Conservation (phyloP, 2,888 invertebrate species). For the Habroteleia sp. region DNA sequence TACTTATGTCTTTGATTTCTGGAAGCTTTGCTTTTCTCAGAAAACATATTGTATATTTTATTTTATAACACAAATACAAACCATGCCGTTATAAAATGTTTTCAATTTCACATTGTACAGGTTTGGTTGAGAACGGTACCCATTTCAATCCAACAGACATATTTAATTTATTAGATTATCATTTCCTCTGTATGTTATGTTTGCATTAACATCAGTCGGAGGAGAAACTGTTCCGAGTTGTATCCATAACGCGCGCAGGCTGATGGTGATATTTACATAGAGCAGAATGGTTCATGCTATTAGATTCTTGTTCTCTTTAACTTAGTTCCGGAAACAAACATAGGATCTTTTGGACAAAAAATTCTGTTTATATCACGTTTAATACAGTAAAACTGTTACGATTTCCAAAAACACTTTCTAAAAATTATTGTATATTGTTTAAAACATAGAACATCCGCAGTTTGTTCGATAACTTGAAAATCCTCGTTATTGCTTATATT, state of each 20-base stretch:
- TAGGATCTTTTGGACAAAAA: slow-evolving; percentile 30
- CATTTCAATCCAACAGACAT: not conserved
- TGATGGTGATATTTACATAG: slow-evolving; percentile 46
- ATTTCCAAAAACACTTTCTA: no score
- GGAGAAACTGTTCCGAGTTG: slow-evolving; percentile 23
- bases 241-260: slow-evolving; percentile 35
- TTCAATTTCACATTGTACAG: no score
- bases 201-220: slow-evolving; percentile 42
- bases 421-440: no score
- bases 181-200: slow-evolving; percentile 38
- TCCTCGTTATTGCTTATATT: no score
- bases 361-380: slow-evolving; percentile 37
- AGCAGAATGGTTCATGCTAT: slow-evolving; percentile 33
- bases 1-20: no score
- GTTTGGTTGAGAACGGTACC: not conserved
- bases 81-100: no score
- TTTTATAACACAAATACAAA: no score
- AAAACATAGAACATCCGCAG: no score
- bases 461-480: no score
- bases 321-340: slow-evolving; percentile 18
- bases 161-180: slow-evolving; percentile 40
- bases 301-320: slow-evolving; percentile 41
- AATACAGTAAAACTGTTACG: no score
- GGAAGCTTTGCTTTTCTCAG: no score
- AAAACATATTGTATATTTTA: no score